phyloP scores from a whole-genome alignment of 2,797 vertebrate species.

The Sylvilagus floridanus region DNA sequence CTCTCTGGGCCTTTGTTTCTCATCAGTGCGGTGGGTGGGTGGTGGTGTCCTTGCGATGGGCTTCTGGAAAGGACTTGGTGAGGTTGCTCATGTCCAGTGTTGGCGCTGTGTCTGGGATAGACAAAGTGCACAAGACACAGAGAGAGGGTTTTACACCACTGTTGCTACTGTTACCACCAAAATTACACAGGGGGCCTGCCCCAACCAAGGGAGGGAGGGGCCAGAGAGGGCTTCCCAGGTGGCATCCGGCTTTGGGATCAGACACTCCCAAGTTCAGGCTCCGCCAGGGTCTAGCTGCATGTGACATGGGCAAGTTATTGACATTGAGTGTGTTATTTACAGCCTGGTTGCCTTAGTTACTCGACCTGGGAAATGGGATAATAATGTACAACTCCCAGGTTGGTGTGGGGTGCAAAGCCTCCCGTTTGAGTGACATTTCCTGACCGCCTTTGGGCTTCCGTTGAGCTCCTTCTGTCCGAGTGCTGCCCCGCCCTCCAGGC shows the following conservation, averaged over 20 bases:
- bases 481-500: background rate
- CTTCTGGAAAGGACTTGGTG: background rate
- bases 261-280: background rate
- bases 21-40: rapidly evolving
- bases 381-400: background rate
- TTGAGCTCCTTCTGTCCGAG: background rate
- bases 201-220: background rate
- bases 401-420: background rate
- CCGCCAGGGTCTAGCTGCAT: background rate
- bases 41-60: background rate
- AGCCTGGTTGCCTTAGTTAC: background rate
- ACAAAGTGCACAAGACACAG: background rate
- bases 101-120: background rate
- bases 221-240: background rate
- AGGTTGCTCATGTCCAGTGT: background rate
- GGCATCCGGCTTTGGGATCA: background rate
- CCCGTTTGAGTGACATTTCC: background rate
- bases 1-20: background rate
- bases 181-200: background rate
- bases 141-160: background rate
- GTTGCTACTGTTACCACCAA: no score
- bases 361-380: background rate
- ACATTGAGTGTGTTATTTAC: background rate
- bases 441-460: background rate
- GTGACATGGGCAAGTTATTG: background rate